Conservation (phyloP, 2,797 vertebrate species). For the Cephalopachus bancanus region DNA sequence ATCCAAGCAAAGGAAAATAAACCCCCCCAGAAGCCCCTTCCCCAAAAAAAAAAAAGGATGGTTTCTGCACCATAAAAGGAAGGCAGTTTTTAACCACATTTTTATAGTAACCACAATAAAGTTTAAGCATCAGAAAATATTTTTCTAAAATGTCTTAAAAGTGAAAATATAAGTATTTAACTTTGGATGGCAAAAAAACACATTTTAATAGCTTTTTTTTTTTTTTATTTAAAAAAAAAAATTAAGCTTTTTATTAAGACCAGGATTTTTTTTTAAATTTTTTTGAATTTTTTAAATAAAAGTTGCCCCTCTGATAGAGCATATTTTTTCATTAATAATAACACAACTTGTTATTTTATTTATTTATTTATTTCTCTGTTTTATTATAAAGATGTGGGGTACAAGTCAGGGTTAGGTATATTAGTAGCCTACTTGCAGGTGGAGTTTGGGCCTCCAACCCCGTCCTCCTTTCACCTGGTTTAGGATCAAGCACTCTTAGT, state of each 20-base stretch:
- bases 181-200: neutral
- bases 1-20: no score
- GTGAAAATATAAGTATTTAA: neutral
- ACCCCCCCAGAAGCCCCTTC: no score
- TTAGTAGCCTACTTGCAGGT: no score
- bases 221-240: no score
- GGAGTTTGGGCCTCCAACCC: no score
- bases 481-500: no score
- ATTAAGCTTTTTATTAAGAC: neutral
- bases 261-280: neutral
- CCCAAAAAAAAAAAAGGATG: neutral
- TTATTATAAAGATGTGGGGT: no score
- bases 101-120: neutral
- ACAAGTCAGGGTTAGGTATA: no score
- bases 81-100: neutral
- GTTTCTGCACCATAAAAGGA: neutral
- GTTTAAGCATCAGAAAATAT: neutral
- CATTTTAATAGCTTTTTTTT: neutral
- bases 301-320: neutral
- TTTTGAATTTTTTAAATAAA: conserved; percentile 11
- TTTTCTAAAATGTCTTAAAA: neutral
- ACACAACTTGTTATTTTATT: neutral
- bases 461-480: no score
- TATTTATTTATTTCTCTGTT: neutral
- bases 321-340: neutral